Base-by-base conservation (phyloP, 2,113 vertebrate species). In the Panurus biarmicus region DNA sequence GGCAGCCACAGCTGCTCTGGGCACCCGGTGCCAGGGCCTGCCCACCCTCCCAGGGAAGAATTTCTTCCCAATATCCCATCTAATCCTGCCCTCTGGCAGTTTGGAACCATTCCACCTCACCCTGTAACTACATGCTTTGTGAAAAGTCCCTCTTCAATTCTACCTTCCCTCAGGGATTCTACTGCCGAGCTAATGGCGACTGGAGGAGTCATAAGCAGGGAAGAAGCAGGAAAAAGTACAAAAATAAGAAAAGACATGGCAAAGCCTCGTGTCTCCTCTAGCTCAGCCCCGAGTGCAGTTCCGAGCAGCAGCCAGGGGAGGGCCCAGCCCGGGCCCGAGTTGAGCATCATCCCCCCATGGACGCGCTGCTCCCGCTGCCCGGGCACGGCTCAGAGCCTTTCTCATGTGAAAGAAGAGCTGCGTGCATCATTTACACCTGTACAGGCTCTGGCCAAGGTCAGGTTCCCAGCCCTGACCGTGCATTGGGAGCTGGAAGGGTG, bases 181-280 rank as follows among this genome's bases (percentile, higher is more conserved):
- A 13, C 7, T 17, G 12, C 15, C 8, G 18, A 72, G 9, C 13
- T 71, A 47, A 66, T 2, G 9, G 29, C 5, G 45, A 23, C 11
- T 3, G 28, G 12, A 79, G 14, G 38, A 47, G 28, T 5, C 14
- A 5, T 9, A 35, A 72, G 48, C 25, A 13, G 29, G 12, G 28
- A 51, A 74, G 35, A 85, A 36, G 14, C 5, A 8, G 9, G 26
- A 5, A 70, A 65, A 5, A 10, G 3, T 6, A 4, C 1, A 3
- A 11, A 29, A 25, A 50, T 21, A 23, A 23, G 33, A 21, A 57
- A 44, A 11, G 7, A n/a, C n/a, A n/a, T n/a, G n/a, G 50, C 57
- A 31, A 48, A 87, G 5, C 2, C 6, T 10, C 6, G 2, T 0
- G 2, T 5, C 6, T 47, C 15, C n/a, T 16, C 10, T 21, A 0